A percentile compares a stretch with the other conserved stretches of the same genome.
phyloP scores from a whole-genome alignment of 2,797 vertebrate species.

The Falco cherrug region DNA sequence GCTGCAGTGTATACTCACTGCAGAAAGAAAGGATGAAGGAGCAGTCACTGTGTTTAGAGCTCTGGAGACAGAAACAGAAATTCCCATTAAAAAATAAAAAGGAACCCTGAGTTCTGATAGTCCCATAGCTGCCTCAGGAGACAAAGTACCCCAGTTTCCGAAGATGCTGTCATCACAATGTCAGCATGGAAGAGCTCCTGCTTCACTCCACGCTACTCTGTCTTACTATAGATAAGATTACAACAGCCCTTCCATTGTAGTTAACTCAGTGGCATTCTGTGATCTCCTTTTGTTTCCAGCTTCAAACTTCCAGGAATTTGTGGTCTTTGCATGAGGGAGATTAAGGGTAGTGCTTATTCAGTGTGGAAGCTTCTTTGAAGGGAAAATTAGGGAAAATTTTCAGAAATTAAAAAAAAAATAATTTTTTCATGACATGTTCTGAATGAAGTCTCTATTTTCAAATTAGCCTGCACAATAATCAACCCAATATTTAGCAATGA shows the following conservation, averaged over 20 bases:
- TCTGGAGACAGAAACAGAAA: background rate
- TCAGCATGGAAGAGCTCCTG: background rate
- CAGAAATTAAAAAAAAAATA: no score
- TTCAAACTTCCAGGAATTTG: background rate
- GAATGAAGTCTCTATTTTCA: background rate
- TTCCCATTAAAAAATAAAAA: background rate
- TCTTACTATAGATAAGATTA: background rate
- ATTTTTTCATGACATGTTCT: background rate
- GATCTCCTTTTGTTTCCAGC: background rate
- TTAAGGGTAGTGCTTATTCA: background rate
- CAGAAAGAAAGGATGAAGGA: background rate
- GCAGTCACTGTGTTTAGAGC: background rate
- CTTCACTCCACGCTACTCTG: background rate
- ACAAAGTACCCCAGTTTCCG: background rate
- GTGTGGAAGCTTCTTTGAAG: background rate
- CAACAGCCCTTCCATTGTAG: background rate
- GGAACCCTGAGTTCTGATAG: background rate
- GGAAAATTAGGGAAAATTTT: background rate
- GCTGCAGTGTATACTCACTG: background rate
- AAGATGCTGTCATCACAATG: background rate
- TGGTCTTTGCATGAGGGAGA: background rate
- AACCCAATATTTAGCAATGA: background rate
- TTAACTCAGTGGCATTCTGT: background rate
- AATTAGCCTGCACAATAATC: background rate
- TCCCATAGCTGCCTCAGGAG: background rate